These are phyloP conservation scores for Drosophila quadrilineata DNA, from an alignment of 1,140 invertebrate species.

Conservation along the genomic window DNA sequence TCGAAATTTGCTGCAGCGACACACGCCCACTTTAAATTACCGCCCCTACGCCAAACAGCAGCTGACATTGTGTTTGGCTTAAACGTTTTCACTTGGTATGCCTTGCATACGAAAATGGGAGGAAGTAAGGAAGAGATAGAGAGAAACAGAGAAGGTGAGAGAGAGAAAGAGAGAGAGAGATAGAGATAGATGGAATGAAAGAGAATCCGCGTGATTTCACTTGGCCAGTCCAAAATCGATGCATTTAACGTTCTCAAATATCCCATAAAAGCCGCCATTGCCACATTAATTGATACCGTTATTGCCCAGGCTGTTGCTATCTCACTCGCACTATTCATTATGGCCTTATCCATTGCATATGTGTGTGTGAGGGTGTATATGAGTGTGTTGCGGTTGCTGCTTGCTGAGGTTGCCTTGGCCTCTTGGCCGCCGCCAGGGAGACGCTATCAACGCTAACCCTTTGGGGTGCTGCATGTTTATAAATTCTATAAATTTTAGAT, in stretches of 20 bases:
- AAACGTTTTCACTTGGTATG: slow-evolving; percentile 38
- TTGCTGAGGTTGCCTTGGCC: slow-evolving; percentile 16
- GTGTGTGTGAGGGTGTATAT: not conserved
- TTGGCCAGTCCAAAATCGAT: slow-evolving; percentile 58
- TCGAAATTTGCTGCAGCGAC: slow-evolving; percentile 21
- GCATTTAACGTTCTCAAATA: slow-evolving; percentile 11
- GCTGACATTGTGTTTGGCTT: slow-evolving; percentile 24
- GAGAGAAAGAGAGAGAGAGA: too few relatives aligned
- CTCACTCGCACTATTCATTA: not conserved
- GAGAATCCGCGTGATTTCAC: slow-evolving; percentile 65
- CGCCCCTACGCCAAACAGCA: slow-evolving; percentile 27
- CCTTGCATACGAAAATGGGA: too few relatives aligned
- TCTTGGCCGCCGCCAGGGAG: slow-evolving; percentile 32
- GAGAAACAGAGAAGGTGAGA: too few relatives aligned
- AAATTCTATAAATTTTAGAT: slow-evolving; percentile 80
- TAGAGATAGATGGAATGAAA: too few relatives aligned
- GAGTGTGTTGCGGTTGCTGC: slow-evolving; percentile 11
- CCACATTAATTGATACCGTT: slow-evolving; percentile 45
- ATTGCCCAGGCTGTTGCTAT: not conserved
- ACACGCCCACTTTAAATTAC: not conserved
- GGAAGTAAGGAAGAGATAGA: too few relatives aligned
- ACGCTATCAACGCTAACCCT: slow-evolving; percentile 44
- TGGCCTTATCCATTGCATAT: not conserved
- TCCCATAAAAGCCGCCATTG: not conserved
- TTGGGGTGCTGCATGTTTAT: slow-evolving; percentile 60